phyloP scores from a whole-genome alignment of 1,140 invertebrate genomes.

The Drosophila bocqueti region DNA sequence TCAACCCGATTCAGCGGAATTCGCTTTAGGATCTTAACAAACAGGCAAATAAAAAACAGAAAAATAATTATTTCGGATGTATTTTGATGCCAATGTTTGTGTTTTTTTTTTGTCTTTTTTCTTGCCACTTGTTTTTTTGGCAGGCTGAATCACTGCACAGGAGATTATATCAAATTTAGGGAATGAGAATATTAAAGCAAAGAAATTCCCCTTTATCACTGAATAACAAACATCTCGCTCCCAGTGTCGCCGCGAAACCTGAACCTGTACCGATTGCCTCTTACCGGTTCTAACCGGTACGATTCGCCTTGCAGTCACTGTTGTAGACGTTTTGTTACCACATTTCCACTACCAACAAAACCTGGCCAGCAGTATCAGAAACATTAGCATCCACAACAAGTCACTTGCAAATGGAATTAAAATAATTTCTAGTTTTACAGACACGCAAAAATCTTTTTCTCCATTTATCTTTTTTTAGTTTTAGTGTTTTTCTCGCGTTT shows the following conservation, averaged over 20 bases:
- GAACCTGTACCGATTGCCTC: conserved; percentile 52
- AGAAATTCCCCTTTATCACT: conserved; percentile 21
- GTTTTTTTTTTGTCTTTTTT: neutral
- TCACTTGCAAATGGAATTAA: conserved; percentile 59
- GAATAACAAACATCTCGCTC: conserved; percentile 15
- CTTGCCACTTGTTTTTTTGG: conserved; percentile 18
- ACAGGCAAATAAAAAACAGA: conserved; percentile 27
- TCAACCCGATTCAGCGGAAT: conserved; percentile 36
- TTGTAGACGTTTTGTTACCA: conserved; percentile 31
- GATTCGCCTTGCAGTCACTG: conserved; percentile 51
- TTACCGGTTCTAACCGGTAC: conserved; percentile 69
- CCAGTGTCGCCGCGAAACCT: conserved; percentile 34
- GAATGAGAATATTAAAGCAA: neutral
- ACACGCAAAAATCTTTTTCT: conserved; percentile 14
- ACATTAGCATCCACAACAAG: conserved; percentile 21
- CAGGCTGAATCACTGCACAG: conserved; percentile 10
- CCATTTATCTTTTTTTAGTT: neutral
- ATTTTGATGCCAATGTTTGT: neutral
- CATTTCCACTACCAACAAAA: conserved; percentile 33
- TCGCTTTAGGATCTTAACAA: conserved; percentile 27
- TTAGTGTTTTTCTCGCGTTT: conserved; percentile 38
- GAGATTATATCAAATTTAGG: conserved; percentile 9
- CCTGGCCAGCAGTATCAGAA: conserved; percentile 10
- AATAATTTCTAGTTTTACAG: conserved; percentile 55
- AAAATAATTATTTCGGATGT: conserved; percentile 26